phyloP scores from a whole-genome alignment of 2,888 invertebrate genomes.

The Oligia fasciuncula region DNA sequence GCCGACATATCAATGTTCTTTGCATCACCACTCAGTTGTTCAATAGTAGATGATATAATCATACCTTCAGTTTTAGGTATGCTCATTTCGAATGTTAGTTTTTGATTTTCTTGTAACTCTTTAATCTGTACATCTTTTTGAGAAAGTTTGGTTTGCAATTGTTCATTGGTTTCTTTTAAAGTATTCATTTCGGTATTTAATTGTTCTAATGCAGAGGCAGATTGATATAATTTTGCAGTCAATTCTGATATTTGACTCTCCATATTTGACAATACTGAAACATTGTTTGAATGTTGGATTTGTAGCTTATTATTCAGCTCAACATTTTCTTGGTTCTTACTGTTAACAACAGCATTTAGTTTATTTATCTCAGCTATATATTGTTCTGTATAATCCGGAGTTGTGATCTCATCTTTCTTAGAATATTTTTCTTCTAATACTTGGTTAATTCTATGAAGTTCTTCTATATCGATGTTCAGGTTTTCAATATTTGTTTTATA shows the following conservation, averaged over 20 bases:
- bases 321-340: slow-evolving; percentile 87
- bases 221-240: slow-evolving; percentile 73
- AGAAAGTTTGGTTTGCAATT: slow-evolving; percentile 72
- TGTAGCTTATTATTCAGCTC: slow-evolving; percentile 77
- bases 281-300: slow-evolving; percentile 73
- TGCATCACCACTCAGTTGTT: slow-evolving; percentile 77
- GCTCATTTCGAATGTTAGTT: slow-evolving; percentile 85
- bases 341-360: slow-evolving; percentile 86
- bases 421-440: slow-evolving; percentile 75
- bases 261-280: slow-evolving; percentile 70
- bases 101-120: slow-evolving; percentile 81
- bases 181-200: slow-evolving; percentile 69
- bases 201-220: slow-evolving; percentile 68
- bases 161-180: slow-evolving; percentile 74
- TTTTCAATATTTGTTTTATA: slow-evolving; percentile 79
- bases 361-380: slow-evolving; percentile 90
- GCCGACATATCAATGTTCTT: slow-evolving; percentile 75
- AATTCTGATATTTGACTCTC: slow-evolving; percentile 80
- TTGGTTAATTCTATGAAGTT: slow-evolving; percentile 80
- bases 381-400: slow-evolving; percentile 86
- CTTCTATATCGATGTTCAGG: slow-evolving; percentile 78
- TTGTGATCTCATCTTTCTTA: slow-evolving; percentile 63
- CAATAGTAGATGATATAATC: slow-evolving; percentile 87
- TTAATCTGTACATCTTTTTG: slow-evolving; percentile 82
- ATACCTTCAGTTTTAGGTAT: slow-evolving; percentile 89